These are phyloP conservation scores for Perognathus longimembris DNA, from an alignment of 2,113 vertebrate species.

Conservation along the genomic window DNA sequence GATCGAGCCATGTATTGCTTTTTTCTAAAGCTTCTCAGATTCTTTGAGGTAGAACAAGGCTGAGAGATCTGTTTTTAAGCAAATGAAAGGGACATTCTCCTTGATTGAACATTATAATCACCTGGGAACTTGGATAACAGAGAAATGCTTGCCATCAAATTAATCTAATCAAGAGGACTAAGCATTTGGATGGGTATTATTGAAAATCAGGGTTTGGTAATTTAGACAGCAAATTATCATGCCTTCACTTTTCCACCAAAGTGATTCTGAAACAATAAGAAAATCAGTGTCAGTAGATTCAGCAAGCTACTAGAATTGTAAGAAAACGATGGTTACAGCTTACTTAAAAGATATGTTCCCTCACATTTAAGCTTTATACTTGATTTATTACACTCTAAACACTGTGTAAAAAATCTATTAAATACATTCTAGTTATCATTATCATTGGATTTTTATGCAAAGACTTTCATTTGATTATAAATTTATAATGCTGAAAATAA, in stretches of 20 bases:
- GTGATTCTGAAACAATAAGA: constrained; percentile 24
- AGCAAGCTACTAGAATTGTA: neutral
- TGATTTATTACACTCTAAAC: constrained; percentile 35
- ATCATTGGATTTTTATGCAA: constrained; percentile 27
- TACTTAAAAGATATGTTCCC: constrained; percentile 27
- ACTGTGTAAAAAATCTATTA: constrained; percentile 36
- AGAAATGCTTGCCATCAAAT: neutral
- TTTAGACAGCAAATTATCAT: neutral
- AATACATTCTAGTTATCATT: constrained; percentile 17
- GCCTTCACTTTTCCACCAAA: neutral
- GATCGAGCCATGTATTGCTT: neutral
- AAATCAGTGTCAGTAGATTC: constrained; percentile 24
- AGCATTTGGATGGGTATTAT: neutral
- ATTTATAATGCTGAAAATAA: constrained; percentile 31
- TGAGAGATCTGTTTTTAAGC: neutral
- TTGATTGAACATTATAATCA: neutral
- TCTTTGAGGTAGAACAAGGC: neutral
- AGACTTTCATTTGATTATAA: constrained; percentile 14
- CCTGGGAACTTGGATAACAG: neutral
- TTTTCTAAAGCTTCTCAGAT: neutral
- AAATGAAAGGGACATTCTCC: neutral
- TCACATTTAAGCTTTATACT: constrained; percentile 24
- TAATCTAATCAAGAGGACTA: neutral
- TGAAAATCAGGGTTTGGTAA: neutral
- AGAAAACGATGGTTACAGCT: neutral